These are phyloP conservation scores for Trichechus manatus DNA, from an alignment of 2,113 vertebrate species.

Conservation along the genomic window DNA sequence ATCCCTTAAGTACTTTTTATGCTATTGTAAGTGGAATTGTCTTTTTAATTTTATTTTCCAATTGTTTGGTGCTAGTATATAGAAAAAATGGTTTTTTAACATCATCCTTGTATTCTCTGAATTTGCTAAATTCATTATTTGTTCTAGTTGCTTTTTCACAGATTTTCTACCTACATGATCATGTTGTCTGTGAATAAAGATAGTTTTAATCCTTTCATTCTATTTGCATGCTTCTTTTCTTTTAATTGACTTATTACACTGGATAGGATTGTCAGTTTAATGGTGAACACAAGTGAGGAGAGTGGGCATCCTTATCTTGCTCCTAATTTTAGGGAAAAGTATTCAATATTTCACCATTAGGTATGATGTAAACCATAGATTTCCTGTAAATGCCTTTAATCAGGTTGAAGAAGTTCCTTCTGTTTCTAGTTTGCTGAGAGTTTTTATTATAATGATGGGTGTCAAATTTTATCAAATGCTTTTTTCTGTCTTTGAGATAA, in stretches of 20 bases:
- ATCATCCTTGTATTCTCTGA: not conserved
- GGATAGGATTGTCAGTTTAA: not conserved
- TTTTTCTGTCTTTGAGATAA: not conserved
- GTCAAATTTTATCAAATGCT: not conserved
- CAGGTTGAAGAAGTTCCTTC: not conserved
- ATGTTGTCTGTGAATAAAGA: not conserved
- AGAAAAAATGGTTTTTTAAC: not conserved
- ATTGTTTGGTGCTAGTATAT: not conserved
- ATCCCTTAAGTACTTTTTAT: not conserved
- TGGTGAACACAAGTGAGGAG: not conserved
- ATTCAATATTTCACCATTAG: not conserved
- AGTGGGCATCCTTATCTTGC: not conserved
- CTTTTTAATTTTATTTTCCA: conserved; percentile 32
- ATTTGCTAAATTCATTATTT: not conserved
- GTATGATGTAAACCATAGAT: not conserved
- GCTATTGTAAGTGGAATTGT: not conserved
- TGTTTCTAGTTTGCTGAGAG: not conserved
- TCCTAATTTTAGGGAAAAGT: not conserved
- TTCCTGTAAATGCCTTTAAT: not conserved
- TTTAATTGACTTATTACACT: not conserved
- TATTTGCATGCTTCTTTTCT: not conserved
- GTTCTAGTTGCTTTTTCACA: not conserved
- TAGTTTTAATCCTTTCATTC: not conserved
- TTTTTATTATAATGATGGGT: not conserved
- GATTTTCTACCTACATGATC: not conserved